Evolutionary conservation across 2,797 vertebrate genomes (phyloP).

Genomic region (Leptodactylus fallax): DNA sequence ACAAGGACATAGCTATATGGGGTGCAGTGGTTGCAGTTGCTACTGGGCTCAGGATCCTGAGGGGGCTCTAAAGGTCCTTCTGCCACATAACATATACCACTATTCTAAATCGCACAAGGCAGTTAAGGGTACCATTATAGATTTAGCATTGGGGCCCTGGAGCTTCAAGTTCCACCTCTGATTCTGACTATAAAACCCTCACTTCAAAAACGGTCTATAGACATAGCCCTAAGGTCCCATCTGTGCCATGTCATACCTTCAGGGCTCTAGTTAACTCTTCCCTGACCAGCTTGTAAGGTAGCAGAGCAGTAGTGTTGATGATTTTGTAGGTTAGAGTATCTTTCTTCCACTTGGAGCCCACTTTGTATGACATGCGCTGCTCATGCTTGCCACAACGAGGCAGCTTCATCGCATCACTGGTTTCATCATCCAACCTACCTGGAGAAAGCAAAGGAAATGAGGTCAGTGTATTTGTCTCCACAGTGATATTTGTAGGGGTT

Average conservation of each 20-base stretch:
- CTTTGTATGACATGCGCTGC: constrained; percentile 50
- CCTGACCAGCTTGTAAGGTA: constrained; percentile 19
- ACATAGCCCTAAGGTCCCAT: too few species aligned
- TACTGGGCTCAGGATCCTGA: too few species aligned
- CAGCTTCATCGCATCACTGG: constrained; percentile 46
- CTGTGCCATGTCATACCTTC: constrained; percentile 27
- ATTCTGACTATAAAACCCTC: too few species aligned
- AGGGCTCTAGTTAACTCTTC: constrained; percentile 50
- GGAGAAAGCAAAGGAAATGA: neutral
- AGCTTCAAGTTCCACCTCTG: too few species aligned
- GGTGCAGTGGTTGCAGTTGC: too few species aligned
- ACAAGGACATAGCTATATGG: too few species aligned
- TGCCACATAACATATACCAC: too few species aligned
- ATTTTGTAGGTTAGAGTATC: constrained; percentile 54
- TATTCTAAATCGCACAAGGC: too few species aligned
- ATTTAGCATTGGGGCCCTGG: too few species aligned
- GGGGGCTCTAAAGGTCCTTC: too few species aligned
- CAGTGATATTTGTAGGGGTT: neutral
- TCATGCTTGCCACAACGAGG: constrained; percentile 59
- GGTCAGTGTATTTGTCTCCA: neutral
- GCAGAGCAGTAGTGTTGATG: constrained; percentile 46
- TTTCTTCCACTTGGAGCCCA: constrained; percentile 57
- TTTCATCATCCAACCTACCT: constrained; percentile 52
- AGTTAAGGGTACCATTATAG: too few species aligned
- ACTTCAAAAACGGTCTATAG: too few species aligned